Percentiles rank a stretch among this genome's conserved stretches.
Evolutionary conservation across 30 jellyfish, hydroid and myxozoan genomes (phyloP).

Genomic region (Aurelia coerulea): DNA sequence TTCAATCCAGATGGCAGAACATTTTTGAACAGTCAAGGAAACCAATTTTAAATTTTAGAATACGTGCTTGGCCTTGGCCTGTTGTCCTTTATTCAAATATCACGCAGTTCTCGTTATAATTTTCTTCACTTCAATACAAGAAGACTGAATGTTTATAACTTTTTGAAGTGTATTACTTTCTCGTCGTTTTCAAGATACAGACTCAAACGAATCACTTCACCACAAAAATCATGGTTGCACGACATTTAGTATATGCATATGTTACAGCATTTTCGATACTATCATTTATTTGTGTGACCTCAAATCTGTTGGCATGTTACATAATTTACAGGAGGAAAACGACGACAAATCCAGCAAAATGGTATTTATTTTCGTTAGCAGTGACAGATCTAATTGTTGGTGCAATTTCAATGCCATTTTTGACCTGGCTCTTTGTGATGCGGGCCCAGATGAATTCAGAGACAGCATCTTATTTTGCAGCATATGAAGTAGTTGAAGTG

Average conservation of each 20-base stretch:
- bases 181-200: too few relatives aligned
- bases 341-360: constrained; percentile 3
- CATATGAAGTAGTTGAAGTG: background rate
- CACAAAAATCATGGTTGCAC: too few relatives aligned
- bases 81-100: too few relatives aligned
- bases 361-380: constrained; percentile 24
- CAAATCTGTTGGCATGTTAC: constrained; percentile 15
- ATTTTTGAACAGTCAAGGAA: too few relatives aligned
- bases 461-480: background rate
- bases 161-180: too few relatives aligned
- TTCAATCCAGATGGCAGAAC: too few relatives aligned
- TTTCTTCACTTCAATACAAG: too few relatives aligned
- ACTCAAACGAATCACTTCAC: too few relatives aligned
- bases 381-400: constrained; percentile 29
- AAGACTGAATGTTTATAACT: too few relatives aligned
- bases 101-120: too few relatives aligned
- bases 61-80: too few relatives aligned
- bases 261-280: background rate
- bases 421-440: constrained; percentile 3
- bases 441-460: background rate
- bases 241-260: background rate
- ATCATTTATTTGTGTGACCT: constrained; percentile 2
- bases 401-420: constrained; percentile 11
- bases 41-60: too few relatives aligned
- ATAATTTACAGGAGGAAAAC: constrained; percentile 1